Evolutionary conservation across 2,888 invertebrate genomes (phyloP), one percentile per base, ranked within the genome.

Genomic region (Dermolepida albohirtum): DNA sequence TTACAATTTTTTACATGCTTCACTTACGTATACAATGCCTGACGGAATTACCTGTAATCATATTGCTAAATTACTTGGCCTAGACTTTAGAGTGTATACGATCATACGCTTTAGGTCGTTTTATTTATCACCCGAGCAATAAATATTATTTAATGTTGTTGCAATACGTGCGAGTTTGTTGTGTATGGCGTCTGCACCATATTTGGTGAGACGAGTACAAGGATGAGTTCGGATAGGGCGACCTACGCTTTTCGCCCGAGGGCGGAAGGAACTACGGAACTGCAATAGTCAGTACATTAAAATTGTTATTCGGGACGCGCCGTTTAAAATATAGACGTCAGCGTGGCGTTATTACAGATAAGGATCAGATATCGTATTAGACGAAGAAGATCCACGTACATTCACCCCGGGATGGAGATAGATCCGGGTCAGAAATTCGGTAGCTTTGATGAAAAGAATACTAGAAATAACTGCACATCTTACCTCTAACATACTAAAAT

Each of bases 71-170:
- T 59, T 59, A 59, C 54, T 59, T 44, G 44, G 59, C 41, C 34
- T 59, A 59, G 59, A 59, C 41, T 59, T 59, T 59, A 59, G 41
- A 29, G 27, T n/a, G 59, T 44, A 17, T 44, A 44, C 68, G 68
- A 68, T 59, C 64, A 64, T 74, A 75, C 73, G 50, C 71, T 69
- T 74, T 75, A 73, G 77, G 77, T 78, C 77, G 77, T 77, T 79
- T 78, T 76, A 75, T 77, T 78, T 78, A 77, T 77, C 77, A 75
- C 76, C 72, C 73, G 66, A 71, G 77, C 74, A 78, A 79, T 79
- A 79, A 79, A 79, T 78, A 79, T 78, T 77, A 77, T 79, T 79
- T 79, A 79, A 78, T 76, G 79, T 78, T 78, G 78, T 76, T 78
- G 78, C 78, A 78, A 78, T 77, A 77, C 75, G 76, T 73, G 77